phyloP scores from a whole-genome alignment of 2,888 invertebrate genomes.

The Tholera decimalis region DNA sequence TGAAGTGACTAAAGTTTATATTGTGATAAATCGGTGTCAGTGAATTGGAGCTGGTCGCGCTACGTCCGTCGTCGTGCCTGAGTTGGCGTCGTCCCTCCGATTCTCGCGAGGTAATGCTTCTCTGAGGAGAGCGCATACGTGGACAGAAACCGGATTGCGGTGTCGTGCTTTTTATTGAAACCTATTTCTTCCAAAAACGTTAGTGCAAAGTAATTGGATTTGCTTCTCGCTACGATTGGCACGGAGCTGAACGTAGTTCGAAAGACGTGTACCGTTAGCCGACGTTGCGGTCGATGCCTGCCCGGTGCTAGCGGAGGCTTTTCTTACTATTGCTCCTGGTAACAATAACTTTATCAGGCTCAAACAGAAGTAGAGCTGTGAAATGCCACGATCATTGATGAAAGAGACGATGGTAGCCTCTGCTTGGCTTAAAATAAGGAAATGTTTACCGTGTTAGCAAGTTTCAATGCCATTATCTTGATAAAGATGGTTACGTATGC shows the following conservation, averaged over 20 bases:
- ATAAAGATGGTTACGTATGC: conserved; percentile 86
- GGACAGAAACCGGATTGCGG: conserved; percentile 85
- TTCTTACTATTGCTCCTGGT: conserved; percentile 64
- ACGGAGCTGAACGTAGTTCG: conserved; percentile 75
- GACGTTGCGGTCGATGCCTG: conserved; percentile 80
- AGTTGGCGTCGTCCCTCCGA: conserved; percentile 87
- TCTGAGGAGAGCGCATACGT: conserved; percentile 84
- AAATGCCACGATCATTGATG: conserved; percentile 31
- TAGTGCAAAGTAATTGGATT: conserved; percentile 73
- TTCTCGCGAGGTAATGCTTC: conserved; percentile 87
- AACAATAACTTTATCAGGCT: conserved; percentile 42
- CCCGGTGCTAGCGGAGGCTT: conserved; percentile 71
- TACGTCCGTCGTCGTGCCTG: conserved; percentile 84
- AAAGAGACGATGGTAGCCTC: conserved; percentile 43
- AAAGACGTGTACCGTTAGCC: conserved; percentile 85
- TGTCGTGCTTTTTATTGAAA: conserved; percentile 77
- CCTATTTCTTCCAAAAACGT: conserved; percentile 73
- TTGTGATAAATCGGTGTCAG: conserved; percentile 83
- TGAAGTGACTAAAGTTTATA: conserved; percentile 75
- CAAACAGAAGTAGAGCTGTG: conserved; percentile 19
- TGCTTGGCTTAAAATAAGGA: conserved; percentile 73
- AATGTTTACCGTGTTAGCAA: conserved; percentile 79
- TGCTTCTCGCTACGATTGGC: conserved; percentile 67
- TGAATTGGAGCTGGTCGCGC: conserved; percentile 84
- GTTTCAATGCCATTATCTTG: conserved; percentile 87